Base-by-base conservation (phyloP, 2,797 vertebrate species). In the Meda fulgida region DNA sequence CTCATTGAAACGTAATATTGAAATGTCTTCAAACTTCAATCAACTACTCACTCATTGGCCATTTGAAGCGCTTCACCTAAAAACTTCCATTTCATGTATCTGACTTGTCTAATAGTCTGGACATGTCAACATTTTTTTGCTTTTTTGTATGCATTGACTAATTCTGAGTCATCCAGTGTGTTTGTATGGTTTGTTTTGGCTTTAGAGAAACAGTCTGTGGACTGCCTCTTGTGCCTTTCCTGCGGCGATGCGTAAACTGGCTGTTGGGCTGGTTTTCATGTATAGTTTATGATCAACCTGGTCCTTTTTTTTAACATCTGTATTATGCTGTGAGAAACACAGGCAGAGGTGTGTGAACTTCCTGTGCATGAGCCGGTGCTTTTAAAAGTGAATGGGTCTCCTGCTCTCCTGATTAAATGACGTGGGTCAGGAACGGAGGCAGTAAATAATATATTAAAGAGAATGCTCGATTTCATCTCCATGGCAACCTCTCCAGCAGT, bases 391-490 rank as follows among this genome's bases (percentile, higher is more conserved):
- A 91, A 77, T 65, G 78, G 65, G 86, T 82, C 92, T 89, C 91
- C 90, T 86, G 90, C 91, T 93, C 93, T 86, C 69, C 67, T 96
- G 96, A 97, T 96, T 96, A 96, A 96, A 95, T 93, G 92, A 94
- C 91, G 92, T 91, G 93, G 94, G 91, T 75, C 88, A 94, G 92
- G 91, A 94, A 95, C 91, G 93, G 92, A 94, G 94, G 93, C 91
- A 91, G 93, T 95, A 95, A 94, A 96, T 96, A 95, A 95, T 95
- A 96, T 95, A 96, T 95, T 91, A 95, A 94, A 96, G 94, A 93
- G 93, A 95, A 96, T 94, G 92, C 93, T 92, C 93, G 89, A 93
- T 95, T 92, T 91, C 92, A 96, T 97, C 93, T 93, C 95, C 96
- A 97, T 95, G 94, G 96, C 96, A 97, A 97, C 97, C 83, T 84